A percentile compares a stretch with the other conserved stretches of the same genome.
Conservation (phyloP, 2,888 invertebrate species). For the Gnatocerus cornutus region DNA sequence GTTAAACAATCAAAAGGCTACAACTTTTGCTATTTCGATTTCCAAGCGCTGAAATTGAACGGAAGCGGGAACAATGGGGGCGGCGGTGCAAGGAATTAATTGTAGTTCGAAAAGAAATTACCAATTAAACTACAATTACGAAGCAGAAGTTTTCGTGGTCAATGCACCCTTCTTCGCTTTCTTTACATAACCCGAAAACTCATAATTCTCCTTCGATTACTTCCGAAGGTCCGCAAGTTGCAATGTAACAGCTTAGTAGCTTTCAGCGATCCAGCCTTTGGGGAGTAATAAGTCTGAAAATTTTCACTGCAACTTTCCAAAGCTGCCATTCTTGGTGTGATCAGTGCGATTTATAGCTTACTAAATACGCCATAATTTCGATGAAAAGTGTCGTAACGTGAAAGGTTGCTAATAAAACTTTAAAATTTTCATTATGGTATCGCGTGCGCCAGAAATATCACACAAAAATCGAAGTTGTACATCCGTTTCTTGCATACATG, state of each 20-base stretch:
- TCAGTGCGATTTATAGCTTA: neutral
- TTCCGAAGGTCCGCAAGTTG: slow-evolving; percentile 17
- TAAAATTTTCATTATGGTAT: slow-evolving; percentile 2
- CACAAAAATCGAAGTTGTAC: neutral
- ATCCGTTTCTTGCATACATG: neutral
- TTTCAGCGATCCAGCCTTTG: slow-evolving; percentile 11
- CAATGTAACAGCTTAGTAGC: slow-evolving; percentile 18
- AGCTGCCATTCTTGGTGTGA: neutral
- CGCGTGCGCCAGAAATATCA: neutral
- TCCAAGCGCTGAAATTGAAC: neutral
- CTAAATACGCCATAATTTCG: neutral
- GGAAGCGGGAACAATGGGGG: neutral
- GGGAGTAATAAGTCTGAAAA: slow-evolving; percentile 20
- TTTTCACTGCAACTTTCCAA: neutral
- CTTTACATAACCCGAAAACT: slow-evolving; percentile 16
- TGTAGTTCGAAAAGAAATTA: too few species aligned
- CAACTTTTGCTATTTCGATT: slow-evolving; percentile 15
- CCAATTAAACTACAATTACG: too few species aligned
- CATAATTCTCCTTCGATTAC: slow-evolving; percentile 23
- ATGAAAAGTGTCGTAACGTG: slow-evolving; percentile 15
- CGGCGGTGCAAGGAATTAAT: neutral
- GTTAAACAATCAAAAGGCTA: slow-evolving; percentile 21
- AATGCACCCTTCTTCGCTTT: neutral
- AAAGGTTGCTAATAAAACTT: slow-evolving; percentile 14
- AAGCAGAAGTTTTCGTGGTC: too few species aligned